A percentile compares a stretch with the other conserved stretches of the same genome.
These are phyloP conservation scores for Xenentodon cancila DNA, from an alignment of 2,797 vertebrate genomes.

Conservation along the genomic window DNA sequence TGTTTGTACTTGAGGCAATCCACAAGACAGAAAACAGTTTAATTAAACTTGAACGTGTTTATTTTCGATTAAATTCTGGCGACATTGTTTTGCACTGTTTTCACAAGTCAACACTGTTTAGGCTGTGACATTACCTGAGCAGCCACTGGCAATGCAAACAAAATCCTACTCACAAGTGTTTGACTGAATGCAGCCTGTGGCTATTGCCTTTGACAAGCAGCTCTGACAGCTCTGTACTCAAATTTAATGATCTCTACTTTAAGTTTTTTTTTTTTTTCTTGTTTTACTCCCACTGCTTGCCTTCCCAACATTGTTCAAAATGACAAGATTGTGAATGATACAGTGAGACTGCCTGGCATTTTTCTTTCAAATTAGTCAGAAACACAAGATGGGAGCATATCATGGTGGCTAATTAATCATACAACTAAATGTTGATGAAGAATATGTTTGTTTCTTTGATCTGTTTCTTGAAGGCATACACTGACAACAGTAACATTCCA, in stretches of 20 bases:
- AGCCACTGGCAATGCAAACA: conserved; percentile 40
- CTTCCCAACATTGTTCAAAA: conserved; percentile 20
- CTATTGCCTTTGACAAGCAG: conserved; percentile 46
- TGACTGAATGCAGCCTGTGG: conserved; percentile 41
- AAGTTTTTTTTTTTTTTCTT: conserved; percentile 5
- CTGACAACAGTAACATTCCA: conserved; percentile 12
- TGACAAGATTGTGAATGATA: conserved; percentile 36
- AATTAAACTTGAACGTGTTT: conserved; percentile 60
- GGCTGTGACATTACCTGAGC: conserved; percentile 56
- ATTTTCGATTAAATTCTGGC: conserved; percentile 59
- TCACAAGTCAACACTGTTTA: conserved; percentile 57
- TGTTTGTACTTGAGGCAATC: conserved; percentile 66
- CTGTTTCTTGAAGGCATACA: conserved; percentile 41
- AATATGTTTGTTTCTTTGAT: conserved; percentile 39
- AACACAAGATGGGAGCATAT: conserved; percentile 29
- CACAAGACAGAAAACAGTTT: conserved; percentile 48
- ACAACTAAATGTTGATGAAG: conserved; percentile 64
- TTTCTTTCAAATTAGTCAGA: conserved; percentile 68
- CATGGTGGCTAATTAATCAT: conserved; percentile 65
- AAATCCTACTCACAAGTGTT: conserved; percentile 23
- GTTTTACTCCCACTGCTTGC: conserved; percentile 39
- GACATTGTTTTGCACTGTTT: conserved; percentile 53
- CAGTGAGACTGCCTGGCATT: conserved; percentile 37
- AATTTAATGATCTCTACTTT: conserved; percentile 32
- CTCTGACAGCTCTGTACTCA: conserved; percentile 45